phyloP scores from a whole-genome alignment of 2,888 invertebrate species.

The Ectemnius cavifrons region DNA sequence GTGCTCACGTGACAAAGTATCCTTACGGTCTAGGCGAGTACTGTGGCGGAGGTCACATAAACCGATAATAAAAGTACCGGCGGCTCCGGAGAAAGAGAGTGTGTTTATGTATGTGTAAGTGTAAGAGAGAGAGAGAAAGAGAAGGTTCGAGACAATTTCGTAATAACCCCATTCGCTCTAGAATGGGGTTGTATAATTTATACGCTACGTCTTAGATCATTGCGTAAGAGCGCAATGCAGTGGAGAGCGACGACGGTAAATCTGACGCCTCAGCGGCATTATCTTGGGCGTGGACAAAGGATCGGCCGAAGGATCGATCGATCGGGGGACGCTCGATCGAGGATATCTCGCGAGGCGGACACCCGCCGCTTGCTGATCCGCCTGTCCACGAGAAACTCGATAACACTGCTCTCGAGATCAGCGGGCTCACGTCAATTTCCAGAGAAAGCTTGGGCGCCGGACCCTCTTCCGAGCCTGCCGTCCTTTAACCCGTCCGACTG shows the following conservation, averaged over 20 bases:
- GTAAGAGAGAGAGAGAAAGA: slow-evolving; percentile 29
- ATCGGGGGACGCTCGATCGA: slow-evolving; percentile 28
- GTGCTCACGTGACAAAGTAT: slow-evolving; percentile 45
- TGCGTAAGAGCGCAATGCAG: slow-evolving; percentile 60
- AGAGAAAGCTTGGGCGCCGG: slow-evolving; percentile 31
- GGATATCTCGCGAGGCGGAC: slow-evolving; percentile 38
- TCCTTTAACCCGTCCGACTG: not conserved
- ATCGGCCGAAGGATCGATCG: slow-evolving; percentile 12
- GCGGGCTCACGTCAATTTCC: slow-evolving; percentile 22
- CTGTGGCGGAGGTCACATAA: slow-evolving; percentile 44
- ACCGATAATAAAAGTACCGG: slow-evolving; percentile 53
- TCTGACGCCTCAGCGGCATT: slow-evolving; percentile 66
- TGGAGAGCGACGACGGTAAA: slow-evolving; percentile 31
- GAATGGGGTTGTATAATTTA: slow-evolving; percentile 58
- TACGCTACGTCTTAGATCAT: slow-evolving; percentile 61
- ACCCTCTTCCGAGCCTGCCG: slow-evolving; percentile 4
- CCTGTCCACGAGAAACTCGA: slow-evolving; percentile 32
- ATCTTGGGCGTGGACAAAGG: slow-evolving; percentile 59
- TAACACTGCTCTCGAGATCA: slow-evolving; percentile 36
- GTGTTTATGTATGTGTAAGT: too few species aligned
- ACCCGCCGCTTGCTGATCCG: slow-evolving; percentile 42
- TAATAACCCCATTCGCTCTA: slow-evolving; percentile 27
- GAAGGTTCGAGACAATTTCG: slow-evolving; percentile 33
- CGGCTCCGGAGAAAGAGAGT: slow-evolving; percentile 31
- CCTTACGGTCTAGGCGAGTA: not conserved